Conservation (phyloP, 2,113 vertebrate species). For the Pitta sordida region DNA sequence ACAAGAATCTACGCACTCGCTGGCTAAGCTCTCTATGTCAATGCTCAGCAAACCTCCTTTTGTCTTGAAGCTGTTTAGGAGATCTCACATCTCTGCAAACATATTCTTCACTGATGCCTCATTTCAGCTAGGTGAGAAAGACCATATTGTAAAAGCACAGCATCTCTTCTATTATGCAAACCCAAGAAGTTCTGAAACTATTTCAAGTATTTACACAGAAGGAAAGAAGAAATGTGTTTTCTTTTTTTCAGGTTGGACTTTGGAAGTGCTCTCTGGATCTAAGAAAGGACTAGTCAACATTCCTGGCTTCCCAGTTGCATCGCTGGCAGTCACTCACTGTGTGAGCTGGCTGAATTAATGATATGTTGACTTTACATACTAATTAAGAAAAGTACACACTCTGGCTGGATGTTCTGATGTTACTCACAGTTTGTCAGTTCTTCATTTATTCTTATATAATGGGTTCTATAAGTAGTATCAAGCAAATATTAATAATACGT, state of each 20-base stretch:
- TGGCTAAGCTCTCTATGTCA: neutral
- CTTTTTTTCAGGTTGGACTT: neutral
- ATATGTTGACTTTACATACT: neutral
- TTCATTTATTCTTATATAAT: neutral
- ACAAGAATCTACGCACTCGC: neutral
- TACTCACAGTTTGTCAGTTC: neutral
- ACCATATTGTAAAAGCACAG: neutral
- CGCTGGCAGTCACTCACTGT: neutral
- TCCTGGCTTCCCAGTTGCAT: neutral
- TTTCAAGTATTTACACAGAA: neutral
- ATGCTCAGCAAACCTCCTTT: neutral
- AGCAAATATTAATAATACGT: neutral
- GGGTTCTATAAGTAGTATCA: neutral
- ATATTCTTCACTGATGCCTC: neutral
- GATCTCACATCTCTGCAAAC: neutral
- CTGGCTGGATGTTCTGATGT: neutral
- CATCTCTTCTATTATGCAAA: neutral
- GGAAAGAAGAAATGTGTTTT: neutral
- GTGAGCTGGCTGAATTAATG: neutral
- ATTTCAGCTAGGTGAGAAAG: neutral
- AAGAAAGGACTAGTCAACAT: neutral
- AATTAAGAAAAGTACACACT: neutral
- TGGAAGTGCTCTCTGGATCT: neutral
- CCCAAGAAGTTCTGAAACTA: neutral
- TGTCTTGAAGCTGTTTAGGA: neutral